Percentiles rank a stretch among this genome's conserved stretches.
Conservation (phyloP, 2,888 invertebrate genomes). For the Sericinus montela region DNA sequence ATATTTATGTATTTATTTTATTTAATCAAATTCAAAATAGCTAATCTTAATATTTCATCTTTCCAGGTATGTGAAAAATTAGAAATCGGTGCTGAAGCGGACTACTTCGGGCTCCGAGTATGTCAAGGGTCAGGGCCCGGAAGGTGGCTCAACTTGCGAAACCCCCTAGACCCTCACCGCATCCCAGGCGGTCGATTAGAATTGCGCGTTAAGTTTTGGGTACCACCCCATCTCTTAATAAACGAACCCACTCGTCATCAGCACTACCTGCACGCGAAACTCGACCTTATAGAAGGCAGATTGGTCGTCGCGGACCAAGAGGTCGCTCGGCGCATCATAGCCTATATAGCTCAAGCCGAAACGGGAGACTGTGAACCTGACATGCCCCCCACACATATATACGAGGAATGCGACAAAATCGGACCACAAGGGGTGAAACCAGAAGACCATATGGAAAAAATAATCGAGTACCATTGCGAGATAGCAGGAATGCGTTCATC, state of each 20-base stretch:
- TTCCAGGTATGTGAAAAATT: slow-evolving; percentile 90
- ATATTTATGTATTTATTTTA: too few species aligned
- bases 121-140: slow-evolving; percentile 82
- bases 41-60: slow-evolving; percentile 23
- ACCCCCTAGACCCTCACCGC: slow-evolving; percentile 87
- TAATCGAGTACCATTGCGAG: slow-evolving; percentile 82
- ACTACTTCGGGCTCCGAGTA: slow-evolving; percentile 91
- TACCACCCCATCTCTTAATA: slow-evolving; percentile 91
- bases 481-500: slow-evolving; percentile 83
- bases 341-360: slow-evolving; percentile 88
- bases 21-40: too few species aligned
- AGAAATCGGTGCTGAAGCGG: slow-evolving; percentile 90
- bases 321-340: slow-evolving; percentile 84
- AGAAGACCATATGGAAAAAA: slow-evolving; percentile 80
- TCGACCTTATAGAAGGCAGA: slow-evolving; percentile 86
- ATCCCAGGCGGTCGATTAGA: slow-evolving; percentile 83
- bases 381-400: slow-evolving; percentile 79
- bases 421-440: slow-evolving; percentile 81
- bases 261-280: slow-evolving; percentile 90
- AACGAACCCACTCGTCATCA: slow-evolving; percentile 92
- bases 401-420: slow-evolving; percentile 81
- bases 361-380: slow-evolving; percentile 84
- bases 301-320: slow-evolving; percentile 84
- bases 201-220: slow-evolving; percentile 93
- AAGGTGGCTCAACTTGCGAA: slow-evolving; percentile 92